phyloP scores from a whole-genome alignment of 2,113 vertebrate species.

The Malurus alboscapulatus region DNA sequence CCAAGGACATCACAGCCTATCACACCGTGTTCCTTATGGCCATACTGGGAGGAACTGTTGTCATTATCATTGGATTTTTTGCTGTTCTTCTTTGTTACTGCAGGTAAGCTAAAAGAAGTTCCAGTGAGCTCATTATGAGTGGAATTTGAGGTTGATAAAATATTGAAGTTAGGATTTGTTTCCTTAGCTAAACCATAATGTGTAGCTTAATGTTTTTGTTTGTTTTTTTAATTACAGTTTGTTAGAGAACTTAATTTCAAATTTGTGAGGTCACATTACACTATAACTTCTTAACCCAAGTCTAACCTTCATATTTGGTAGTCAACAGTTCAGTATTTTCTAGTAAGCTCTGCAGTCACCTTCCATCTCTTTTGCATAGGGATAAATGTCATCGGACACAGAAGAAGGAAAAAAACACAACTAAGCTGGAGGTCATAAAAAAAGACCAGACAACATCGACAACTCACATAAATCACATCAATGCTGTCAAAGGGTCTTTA shows the following conservation, averaged over 20 bases:
- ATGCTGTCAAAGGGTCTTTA: conserved; percentile 62
- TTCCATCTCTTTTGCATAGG: conserved; percentile 60
- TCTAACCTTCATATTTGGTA: background rate
- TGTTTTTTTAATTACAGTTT: background rate
- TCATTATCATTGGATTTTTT: conserved; percentile 86
- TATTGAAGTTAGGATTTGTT: background rate
- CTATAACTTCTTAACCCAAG: background rate
- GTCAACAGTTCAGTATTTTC: background rate
- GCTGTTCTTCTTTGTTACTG: conserved; percentile 90
- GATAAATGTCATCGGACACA: conserved; percentile 72
- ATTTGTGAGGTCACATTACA: background rate
- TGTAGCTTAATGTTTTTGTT: background rate
- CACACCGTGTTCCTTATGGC: conserved; percentile 89
- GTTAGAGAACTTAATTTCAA: background rate
- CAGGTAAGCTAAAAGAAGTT: conserved; percentile 77
- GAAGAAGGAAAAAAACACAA: conserved; percentile 76
- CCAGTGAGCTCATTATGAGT: background rate
- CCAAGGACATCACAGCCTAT: conserved; percentile 85
- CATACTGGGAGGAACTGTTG: conserved; percentile 86
- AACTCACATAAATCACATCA: conserved; percentile 82
- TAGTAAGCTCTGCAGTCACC: background rate
- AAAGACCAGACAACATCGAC: conserved; percentile 96
- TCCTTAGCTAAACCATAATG: background rate
- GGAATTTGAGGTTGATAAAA: background rate
- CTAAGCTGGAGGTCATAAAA: conserved; percentile 85